phyloP scores from a whole-genome alignment of 2,797 vertebrate species.

The Sebastes paucispinis region DNA sequence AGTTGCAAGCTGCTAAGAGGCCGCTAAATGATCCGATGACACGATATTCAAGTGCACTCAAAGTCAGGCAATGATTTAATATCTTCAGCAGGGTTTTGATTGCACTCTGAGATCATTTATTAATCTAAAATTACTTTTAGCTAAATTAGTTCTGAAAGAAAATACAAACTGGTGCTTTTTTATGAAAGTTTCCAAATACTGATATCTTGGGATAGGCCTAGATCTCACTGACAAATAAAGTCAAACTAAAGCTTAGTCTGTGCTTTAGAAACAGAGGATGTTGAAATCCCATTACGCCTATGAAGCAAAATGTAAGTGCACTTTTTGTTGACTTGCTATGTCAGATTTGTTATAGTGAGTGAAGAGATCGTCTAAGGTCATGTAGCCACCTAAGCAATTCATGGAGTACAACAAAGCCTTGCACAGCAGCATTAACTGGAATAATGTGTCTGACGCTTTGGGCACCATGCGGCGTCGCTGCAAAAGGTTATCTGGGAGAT shows the following conservation, averaged over 20 bases:
- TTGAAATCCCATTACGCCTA: background rate
- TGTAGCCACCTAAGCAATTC: background rate
- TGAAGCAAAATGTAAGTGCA: background rate
- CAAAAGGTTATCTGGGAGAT: slow-evolving; percentile 51
- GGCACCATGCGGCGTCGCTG: slow-evolving; percentile 10
- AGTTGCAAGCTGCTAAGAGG: background rate
- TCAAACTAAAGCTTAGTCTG: background rate
- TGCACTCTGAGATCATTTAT: background rate
- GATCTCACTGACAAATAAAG: background rate
- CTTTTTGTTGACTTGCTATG: background rate
- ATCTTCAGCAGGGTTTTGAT: background rate
- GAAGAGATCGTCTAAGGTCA: slow-evolving; percentile 14
- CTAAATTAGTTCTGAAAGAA: background rate
- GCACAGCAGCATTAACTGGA: slow-evolving; percentile 7
- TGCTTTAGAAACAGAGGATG: background rate
- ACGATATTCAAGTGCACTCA: background rate
- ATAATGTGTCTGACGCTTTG: slow-evolving; percentile 25
- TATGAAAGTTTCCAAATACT: background rate
- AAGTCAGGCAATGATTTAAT: slow-evolving; percentile 1
- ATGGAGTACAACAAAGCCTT: slow-evolving; percentile 9
- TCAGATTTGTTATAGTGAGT: background rate
- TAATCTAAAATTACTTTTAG: background rate
- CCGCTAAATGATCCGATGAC: slow-evolving; percentile 11
- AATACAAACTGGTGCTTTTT: background rate
- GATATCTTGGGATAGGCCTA: background rate